Percentiles rank a stretch among this genome's conserved stretches.
Evolutionary conservation across 2,113 vertebrate species (phyloP).

Genomic region (Phalacrocorax pelagicus): DNA sequence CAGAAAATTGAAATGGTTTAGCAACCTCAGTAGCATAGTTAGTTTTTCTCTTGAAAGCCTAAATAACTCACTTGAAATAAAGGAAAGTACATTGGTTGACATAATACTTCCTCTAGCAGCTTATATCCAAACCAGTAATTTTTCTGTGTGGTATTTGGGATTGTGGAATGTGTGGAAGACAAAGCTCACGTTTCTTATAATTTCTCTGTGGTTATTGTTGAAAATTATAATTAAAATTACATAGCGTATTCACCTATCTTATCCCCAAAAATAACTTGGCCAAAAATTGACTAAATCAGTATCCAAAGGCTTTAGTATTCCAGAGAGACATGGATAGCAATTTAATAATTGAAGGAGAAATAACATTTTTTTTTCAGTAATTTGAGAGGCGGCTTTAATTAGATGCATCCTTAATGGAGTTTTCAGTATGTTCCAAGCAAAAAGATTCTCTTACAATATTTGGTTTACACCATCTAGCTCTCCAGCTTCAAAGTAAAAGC

Average conservation of each 20-base stretch:
- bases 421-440: background rate
- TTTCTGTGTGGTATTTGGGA: background rate
- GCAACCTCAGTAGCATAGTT: background rate
- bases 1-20: background rate
- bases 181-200: background rate
- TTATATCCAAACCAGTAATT: background rate
- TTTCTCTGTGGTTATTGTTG: background rate
- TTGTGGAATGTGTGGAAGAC: background rate
- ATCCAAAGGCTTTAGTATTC: background rate
- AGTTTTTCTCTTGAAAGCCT: background rate
- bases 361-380: background rate
- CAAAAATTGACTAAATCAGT: background rate
- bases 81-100: background rate
- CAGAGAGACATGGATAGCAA: background rate
- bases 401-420: background rate
- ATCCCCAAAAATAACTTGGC: background rate
- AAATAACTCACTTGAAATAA: background rate
- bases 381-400: background rate
- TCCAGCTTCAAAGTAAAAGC: background rate
- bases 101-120: background rate
- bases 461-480: accelerated
- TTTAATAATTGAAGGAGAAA: background rate
- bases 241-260: background rate
- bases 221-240: background rate
- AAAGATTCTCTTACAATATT: background rate